A percentile compares a stretch with the other conserved stretches of the same genome.
These are phyloP conservation scores for Phacellophora camtschatica DNA, from an alignment of 30 jellyfish, hydroid and myxozoan species.

Conservation along the genomic window DNA sequence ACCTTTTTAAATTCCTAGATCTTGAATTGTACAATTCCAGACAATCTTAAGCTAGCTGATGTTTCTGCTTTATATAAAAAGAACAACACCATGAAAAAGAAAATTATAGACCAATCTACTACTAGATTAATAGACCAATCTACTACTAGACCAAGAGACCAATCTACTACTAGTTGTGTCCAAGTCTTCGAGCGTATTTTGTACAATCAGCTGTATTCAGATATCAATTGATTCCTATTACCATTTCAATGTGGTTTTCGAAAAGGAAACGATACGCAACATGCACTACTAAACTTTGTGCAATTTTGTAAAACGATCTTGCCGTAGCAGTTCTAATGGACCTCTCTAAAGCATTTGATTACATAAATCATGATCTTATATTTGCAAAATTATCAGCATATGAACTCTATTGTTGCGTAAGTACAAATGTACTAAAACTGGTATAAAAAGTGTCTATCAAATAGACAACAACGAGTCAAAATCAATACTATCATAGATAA, in stretches of 20 bases:
- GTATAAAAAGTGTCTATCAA: neutral
- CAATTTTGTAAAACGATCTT: neutral
- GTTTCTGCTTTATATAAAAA: neutral
- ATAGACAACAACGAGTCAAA: no score
- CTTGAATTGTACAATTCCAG: neutral
- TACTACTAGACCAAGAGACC: no score
- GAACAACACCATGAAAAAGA: conserved; percentile 13
- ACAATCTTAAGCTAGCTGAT: neutral
- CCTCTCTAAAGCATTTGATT: no score
- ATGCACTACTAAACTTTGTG: neutral
- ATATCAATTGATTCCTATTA: neutral
- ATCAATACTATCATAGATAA: neutral
- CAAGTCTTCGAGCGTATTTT: conserved; percentile 1
- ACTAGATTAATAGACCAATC: no score
- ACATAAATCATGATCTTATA: neutral
- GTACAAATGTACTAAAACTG: neutral
- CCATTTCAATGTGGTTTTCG: no score
- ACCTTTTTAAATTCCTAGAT: neutral
- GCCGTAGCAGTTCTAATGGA: no score
- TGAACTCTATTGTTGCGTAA: no score
- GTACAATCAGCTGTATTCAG: neutral
- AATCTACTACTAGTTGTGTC: neutral
- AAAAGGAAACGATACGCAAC: no score
- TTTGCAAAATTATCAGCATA: neutral
- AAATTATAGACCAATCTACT: conserved; percentile 16